Percentiles rank a stretch among this genome's conserved stretches.
These are phyloP conservation scores for Galeopterus variegatus DNA, from an alignment of 2,113 vertebrate species.

Conservation along the genomic window DNA sequence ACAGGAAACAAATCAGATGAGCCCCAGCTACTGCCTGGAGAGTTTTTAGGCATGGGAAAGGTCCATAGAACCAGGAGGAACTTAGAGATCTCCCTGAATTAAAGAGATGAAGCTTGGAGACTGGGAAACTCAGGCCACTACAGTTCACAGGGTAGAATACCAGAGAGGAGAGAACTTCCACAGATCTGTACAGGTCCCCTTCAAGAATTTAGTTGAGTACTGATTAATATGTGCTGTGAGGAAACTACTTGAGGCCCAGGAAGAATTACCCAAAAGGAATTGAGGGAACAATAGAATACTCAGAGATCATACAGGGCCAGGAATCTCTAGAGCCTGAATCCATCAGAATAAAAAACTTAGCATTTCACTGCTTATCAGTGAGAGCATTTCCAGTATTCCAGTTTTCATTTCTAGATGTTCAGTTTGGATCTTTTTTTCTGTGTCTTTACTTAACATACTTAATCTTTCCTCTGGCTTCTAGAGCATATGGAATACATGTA, in stretches of 20 bases:
- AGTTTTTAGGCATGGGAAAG: neutral
- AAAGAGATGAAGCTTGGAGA: neutral
- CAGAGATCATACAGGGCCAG: neutral
- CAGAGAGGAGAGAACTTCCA: neutral
- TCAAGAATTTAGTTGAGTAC: neutral
- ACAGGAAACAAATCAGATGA: neutral
- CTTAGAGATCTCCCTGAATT: neutral
- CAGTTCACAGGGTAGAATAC: neutral
- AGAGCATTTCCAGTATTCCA: neutral
- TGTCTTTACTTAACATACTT: neutral
- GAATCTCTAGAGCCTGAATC: neutral
- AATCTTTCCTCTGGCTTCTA: constrained; percentile 1
- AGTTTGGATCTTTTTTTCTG: neutral
- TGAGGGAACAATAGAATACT: neutral
- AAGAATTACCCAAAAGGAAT: neutral
- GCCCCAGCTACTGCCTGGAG: neutral
- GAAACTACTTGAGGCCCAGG: neutral
- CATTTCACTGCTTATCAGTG: neutral
- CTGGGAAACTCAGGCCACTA: neutral
- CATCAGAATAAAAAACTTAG: constrained; percentile 6
- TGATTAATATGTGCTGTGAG: neutral
- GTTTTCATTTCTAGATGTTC: constrained; percentile 32
- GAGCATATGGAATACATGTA: neutral
- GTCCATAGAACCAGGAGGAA: neutral
- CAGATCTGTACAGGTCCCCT: neutral